Evolutionary conservation across 2,888 invertebrate genomes (phyloP).

Genomic region (Nomada goodeniana): DNA sequence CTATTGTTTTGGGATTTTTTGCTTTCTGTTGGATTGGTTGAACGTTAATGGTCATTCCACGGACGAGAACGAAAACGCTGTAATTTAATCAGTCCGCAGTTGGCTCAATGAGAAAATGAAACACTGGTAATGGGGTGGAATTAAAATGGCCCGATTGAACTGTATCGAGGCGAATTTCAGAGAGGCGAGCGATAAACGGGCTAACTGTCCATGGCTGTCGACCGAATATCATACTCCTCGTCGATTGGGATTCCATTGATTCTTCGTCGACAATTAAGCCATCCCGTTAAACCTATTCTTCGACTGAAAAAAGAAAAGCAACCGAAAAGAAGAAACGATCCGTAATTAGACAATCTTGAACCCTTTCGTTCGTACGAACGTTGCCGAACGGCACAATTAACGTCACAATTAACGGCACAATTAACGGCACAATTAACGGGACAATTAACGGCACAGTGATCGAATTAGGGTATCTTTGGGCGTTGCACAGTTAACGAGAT

Average conservation of each 20-base stretch:
- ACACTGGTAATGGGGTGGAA: conserved; percentile 53
- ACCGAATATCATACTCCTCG: conserved; percentile 41
- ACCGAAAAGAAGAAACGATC: too few species aligned
- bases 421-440: conserved; percentile 22
- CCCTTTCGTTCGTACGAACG: neutral
- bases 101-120: conserved; percentile 60
- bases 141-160: conserved; percentile 48
- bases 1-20: too few species aligned
- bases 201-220: conserved; percentile 45
- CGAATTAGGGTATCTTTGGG: conserved; percentile 29
- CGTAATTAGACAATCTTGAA: neutral
- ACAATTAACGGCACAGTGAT: conserved; percentile 48
- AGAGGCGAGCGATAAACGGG: conserved; percentile 20
- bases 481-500: conserved; percentile 66
- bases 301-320: too few species aligned
- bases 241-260: conserved; percentile 4
- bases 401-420: conserved; percentile 46
- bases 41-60: neutral
- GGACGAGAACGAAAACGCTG: neutral
- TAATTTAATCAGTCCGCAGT: conserved; percentile 59
- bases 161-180: conserved; percentile 14
- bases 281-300: too few species aligned
- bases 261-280: neutral
- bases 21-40: neutral
- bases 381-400: conserved; percentile 10